These are phyloP conservation scores for Zoanthus solanderi DNA, from an alignment of 92 coral and sea anemone genomes.

Conservation along the genomic window DNA sequence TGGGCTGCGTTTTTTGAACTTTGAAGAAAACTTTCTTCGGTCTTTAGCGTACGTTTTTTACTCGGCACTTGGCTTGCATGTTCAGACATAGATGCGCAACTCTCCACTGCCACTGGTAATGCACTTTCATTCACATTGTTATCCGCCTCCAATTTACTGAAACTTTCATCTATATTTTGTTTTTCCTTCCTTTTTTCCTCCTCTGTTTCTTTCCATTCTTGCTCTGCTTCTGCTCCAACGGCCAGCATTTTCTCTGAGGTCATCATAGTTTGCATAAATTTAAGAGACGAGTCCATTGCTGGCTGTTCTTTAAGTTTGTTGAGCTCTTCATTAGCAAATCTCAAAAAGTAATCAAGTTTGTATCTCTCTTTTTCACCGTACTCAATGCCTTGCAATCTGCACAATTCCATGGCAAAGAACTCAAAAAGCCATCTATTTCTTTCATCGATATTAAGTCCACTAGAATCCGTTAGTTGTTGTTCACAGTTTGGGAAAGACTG, in stretches of 20 bases:
- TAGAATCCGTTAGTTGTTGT: conserved; percentile 25
- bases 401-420: conserved; percentile 34
- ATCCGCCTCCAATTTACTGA: background rate
- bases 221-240: conserved; percentile 13
- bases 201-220: conserved; percentile 13
- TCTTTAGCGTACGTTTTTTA: background rate
- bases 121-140: background rate
- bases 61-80: background rate
- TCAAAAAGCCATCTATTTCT: conserved; percentile 43
- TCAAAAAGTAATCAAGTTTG: conserved; percentile 21
- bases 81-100: background rate
- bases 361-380: conserved; percentile 52
- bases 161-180: background rate
- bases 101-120: background rate
- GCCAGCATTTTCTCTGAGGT: conserved; percentile 10
- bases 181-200: background rate
- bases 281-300: conserved; percentile 1
- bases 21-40: background rate
- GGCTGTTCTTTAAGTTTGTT: conserved; percentile 43
- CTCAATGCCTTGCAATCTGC: conserved; percentile 18
- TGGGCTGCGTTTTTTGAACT: conserved; percentile 10
- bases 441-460: conserved; percentile 38
- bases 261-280: background rate
- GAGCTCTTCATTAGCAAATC: conserved; percentile 20
- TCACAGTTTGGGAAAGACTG: conserved; percentile 47